phyloP scores from a whole-genome alignment of 2,113 vertebrate species.

The Vireo altiloquus region DNA sequence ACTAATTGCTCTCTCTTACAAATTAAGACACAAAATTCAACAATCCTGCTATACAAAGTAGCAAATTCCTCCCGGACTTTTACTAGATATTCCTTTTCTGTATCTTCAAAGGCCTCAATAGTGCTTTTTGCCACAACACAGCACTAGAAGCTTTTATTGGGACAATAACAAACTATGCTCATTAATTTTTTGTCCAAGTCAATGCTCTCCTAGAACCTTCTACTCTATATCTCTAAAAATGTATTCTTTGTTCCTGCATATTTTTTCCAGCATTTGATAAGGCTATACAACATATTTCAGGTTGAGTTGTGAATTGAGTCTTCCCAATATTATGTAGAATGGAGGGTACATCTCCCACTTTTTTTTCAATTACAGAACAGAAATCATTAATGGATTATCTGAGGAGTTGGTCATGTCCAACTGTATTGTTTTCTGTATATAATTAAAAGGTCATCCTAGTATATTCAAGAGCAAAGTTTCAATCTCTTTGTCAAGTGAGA shows the following conservation, averaged over 20 bases:
- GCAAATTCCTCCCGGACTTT: not conserved
- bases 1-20: not conserved
- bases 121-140: not conserved
- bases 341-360: not conserved
- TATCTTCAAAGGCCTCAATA: not conserved
- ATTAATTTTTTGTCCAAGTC: not conserved
- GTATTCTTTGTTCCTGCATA: not conserved
- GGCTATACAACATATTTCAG: not conserved
- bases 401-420: not conserved
- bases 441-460: not conserved
- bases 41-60: not conserved
- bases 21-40: not conserved
- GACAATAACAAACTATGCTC: not conserved
- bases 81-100: not conserved
- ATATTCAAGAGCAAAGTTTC: not conserved
- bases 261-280: not conserved
- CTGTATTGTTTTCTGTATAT: not conserved
- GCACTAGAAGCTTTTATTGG: not conserved
- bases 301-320: not conserved
- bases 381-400: not conserved
- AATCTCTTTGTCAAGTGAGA: not conserved
- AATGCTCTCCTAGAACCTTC: not conserved
- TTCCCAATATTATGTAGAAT: not conserved
- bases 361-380: not conserved
- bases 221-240: not conserved